These are phyloP conservation scores for Andrena minutula DNA, from an alignment of 2,888 invertebrate species.

Conservation along the genomic window DNA sequence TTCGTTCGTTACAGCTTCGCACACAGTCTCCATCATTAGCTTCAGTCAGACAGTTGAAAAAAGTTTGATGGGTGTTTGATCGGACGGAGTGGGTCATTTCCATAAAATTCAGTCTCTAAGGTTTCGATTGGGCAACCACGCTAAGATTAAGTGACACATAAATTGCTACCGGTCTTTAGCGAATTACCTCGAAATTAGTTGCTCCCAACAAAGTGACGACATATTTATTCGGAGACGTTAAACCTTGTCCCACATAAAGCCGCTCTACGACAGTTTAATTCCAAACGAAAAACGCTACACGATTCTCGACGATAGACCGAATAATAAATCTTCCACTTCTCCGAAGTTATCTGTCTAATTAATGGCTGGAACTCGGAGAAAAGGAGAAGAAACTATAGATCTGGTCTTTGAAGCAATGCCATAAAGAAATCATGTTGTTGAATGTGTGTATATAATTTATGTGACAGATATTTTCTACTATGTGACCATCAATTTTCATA, in stretches of 20 bases:
- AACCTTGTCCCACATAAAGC: background rate
- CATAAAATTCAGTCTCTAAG: conserved; percentile 7
- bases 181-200: conserved; percentile 23
- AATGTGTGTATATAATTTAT: background rate
- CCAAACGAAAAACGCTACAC: background rate
- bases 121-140: background rate
- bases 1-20: background rate
- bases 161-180: conserved; percentile 37
- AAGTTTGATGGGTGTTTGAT: background rate
- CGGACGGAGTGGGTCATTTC: background rate
- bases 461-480: background rate
- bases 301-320: background rate
- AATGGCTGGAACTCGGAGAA: background rate
- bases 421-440: background rate
- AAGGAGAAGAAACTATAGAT: background rate
- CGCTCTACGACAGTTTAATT: background rate
- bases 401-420: background rate
- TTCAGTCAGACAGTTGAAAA: background rate
- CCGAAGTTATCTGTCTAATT: conserved; percentile 14
- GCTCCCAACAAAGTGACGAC: background rate
- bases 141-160: background rate
- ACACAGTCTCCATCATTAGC: too few species aligned
- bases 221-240: background rate
- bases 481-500: too few species aligned
- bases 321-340: conserved; percentile 14